phyloP scores from a whole-genome alignment of 2,113 vertebrate genomes.

The Pterocles burchelli region DNA sequence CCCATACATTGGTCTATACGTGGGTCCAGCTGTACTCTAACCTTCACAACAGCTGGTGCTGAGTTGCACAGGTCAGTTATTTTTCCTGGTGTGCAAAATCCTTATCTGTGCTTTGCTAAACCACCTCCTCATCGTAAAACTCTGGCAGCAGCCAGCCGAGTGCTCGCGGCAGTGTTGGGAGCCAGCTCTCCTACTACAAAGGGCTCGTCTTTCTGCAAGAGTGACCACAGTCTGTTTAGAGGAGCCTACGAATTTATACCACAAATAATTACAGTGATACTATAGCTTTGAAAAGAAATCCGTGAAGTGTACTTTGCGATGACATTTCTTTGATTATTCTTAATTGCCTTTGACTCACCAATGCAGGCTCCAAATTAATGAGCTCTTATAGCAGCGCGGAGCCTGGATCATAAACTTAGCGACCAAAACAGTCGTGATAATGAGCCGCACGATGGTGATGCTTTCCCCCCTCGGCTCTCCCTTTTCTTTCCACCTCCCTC shows the following conservation, averaged over 20 bases:
- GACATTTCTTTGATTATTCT: conserved; percentile 47
- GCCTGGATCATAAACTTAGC: conserved; percentile 8
- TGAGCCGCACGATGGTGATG: not conserved
- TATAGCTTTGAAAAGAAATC: not conserved
- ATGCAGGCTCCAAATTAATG: conserved; percentile 31
- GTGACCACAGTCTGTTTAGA: not conserved
- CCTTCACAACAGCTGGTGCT: not conserved
- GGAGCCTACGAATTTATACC: not conserved
- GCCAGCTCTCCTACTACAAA: not conserved
- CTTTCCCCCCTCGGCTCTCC: not conserved
- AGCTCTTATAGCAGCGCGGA: not conserved
- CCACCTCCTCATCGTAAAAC: not conserved
- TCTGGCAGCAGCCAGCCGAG: not conserved
- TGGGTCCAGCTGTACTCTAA: not conserved
- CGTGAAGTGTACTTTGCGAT: not conserved
- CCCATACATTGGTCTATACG: not conserved
- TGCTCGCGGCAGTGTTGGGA: not conserved
- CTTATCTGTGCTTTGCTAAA: conserved; percentile 29
- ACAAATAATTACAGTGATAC: not conserved
- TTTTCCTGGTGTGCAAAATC: not conserved
- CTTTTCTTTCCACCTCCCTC: conserved; percentile 36
- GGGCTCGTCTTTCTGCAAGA: not conserved
- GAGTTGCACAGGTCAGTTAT: not conserved
- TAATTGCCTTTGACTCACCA: conserved; percentile 41
- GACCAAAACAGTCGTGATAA: conserved; percentile 15